Conservation (phyloP, 2,888 invertebrate genomes). For the Zonitis immaculata region DNA sequence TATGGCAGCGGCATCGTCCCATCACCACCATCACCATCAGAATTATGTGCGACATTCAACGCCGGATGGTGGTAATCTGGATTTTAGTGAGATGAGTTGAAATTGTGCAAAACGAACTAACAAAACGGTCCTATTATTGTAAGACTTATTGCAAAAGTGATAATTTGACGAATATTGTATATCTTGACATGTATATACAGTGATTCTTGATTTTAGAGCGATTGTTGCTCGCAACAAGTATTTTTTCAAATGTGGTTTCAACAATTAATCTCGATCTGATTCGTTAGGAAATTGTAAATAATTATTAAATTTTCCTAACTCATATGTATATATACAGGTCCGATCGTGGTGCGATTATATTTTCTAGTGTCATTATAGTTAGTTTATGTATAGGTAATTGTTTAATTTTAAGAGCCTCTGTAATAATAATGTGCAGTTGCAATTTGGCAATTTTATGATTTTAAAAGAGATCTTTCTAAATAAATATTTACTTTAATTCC, state of each 20-base stretch:
- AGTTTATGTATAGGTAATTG: not conserved
- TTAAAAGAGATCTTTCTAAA: conserved; percentile 1
- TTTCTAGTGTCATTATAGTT: not conserved
- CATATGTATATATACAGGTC: too few species aligned
- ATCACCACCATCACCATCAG: conserved; percentile 32
- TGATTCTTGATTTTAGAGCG: not conserved
- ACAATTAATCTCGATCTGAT: not conserved
- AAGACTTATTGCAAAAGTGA: too few species aligned
- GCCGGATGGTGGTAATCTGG: conserved; percentile 18
- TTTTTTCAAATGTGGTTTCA: not conserved
- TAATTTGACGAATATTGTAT: not conserved
- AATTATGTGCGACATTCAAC: conserved; percentile 41
- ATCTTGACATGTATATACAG: too few species aligned
- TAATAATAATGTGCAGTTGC: not conserved
- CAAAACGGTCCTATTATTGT: too few species aligned
- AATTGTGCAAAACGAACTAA: too few species aligned
- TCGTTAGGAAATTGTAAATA: not conserved
- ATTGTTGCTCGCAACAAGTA: not conserved
- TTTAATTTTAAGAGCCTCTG: not conserved
- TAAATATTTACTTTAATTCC: conserved; percentile 12
- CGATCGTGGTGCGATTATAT: not conserved
- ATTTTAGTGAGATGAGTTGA: conserved; percentile 18
- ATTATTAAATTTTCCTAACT: not conserved
- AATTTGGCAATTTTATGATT: not conserved
- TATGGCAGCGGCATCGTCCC: conserved; percentile 23